Conservation (phyloP, 2,113 vertebrate species). For the Sinocyclocheilus grahami region DNA sequence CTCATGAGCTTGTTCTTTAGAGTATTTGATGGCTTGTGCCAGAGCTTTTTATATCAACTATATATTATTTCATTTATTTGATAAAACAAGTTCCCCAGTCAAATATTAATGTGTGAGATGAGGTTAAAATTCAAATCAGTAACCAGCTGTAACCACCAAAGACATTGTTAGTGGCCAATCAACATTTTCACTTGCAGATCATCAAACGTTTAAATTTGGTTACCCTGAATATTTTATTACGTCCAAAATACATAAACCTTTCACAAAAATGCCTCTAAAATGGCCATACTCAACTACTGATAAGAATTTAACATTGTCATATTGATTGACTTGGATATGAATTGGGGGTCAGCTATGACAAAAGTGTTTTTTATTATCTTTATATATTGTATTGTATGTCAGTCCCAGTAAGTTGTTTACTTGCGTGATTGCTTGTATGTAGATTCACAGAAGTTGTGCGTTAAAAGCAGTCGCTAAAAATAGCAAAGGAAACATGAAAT, state of each 20-base stretch:
- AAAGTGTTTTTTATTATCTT: neutral
- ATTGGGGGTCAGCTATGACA: neutral
- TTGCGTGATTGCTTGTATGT: conserved; percentile 53
- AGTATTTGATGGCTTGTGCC: neutral
- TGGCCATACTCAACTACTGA: neutral
- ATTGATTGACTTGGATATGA: neutral
- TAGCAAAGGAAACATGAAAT: conserved; percentile 81
- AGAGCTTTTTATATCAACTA: neutral
- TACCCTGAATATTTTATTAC: neutral
- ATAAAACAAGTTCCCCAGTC: neutral
- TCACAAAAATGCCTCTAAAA: neutral
- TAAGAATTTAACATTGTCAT: neutral
- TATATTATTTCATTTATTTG: neutral
- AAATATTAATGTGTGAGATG: neutral
- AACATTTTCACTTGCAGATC: neutral
- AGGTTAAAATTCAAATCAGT: neutral
- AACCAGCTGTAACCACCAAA: neutral
- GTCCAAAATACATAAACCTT: neutral
- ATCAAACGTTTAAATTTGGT: neutral
- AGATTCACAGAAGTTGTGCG: conserved; percentile 69
- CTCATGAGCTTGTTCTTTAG: neutral
- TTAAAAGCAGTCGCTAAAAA: conserved; percentile 74
- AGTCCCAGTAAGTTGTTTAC: neutral
- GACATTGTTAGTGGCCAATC: neutral
- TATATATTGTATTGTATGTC: neutral